Evolutionary conservation across 2,888 invertebrate genomes (phyloP).

Genomic region (Habrosyne pyritoides): DNA sequence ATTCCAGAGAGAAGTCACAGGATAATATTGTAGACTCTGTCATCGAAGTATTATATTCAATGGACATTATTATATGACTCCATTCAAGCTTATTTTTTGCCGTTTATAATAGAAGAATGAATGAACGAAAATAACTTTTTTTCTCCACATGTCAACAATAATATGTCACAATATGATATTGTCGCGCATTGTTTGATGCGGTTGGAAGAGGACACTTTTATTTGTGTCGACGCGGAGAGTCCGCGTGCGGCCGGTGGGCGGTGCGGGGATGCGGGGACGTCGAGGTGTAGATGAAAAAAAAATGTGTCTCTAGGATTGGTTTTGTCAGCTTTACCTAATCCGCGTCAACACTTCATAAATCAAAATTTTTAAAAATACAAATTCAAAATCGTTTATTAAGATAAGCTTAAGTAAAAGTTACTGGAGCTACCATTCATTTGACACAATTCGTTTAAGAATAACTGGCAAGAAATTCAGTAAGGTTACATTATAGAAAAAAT

Average conservation of each 20-base stretch:
- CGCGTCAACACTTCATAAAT: too few relatives aligned
- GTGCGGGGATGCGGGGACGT: conserved; percentile 10
- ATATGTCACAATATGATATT: conserved; percentile 18
- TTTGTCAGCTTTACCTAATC: too few relatives aligned
- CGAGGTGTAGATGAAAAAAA: not conserved
- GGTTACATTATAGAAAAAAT: too few relatives aligned
- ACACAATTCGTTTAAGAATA: too few relatives aligned
- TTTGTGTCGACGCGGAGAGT: conserved; percentile 19
- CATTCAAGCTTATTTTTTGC: not conserved
- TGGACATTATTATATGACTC: not conserved
- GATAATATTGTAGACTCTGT: too few relatives aligned
- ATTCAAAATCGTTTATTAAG: too few relatives aligned
- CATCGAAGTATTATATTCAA: not conserved
- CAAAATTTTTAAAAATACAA: too few relatives aligned
- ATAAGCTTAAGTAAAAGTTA: too few relatives aligned
- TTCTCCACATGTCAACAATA: not conserved
- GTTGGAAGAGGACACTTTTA: conserved; percentile 40
- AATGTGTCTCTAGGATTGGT: too few relatives aligned
- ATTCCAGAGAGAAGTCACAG: too few relatives aligned
- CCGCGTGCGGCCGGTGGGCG: conserved; percentile 15
- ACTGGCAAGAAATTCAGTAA: too few relatives aligned
- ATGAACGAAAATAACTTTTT: conserved; percentile 10
- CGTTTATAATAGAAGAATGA: not conserved
- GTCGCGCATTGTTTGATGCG: conserved; percentile 15
- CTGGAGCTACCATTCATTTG: too few relatives aligned